Evolutionary conservation across 1,140 invertebrate species (phyloP).

Genomic region (Heliconius himera): DNA sequence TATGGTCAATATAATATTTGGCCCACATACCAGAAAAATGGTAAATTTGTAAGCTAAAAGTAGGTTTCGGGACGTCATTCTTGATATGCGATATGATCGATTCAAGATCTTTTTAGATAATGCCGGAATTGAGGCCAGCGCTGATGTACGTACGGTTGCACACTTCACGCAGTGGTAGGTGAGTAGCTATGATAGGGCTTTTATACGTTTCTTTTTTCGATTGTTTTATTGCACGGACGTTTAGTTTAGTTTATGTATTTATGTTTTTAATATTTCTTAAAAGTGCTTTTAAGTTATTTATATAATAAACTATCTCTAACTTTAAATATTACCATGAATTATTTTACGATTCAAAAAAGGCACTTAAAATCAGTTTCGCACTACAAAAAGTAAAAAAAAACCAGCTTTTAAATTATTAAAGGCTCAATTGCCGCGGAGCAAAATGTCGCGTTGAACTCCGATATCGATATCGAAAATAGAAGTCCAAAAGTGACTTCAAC

Average conservation of each 20-base stretch:
- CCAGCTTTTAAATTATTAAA: neutral
- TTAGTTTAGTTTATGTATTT: neutral
- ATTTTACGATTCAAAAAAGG: neutral
- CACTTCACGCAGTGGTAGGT: constrained; percentile 12
- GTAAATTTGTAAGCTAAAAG: constrained; percentile 43
- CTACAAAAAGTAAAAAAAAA: neutral
- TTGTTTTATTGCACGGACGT: neutral
- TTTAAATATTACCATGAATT: neutral
- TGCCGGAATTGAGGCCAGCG: constrained; percentile 56
- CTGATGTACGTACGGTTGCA: constrained; percentile 46
- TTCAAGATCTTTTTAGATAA: constrained; percentile 67
- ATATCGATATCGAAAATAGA: constrained; percentile 54
- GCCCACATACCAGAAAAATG: constrained; percentile 32
- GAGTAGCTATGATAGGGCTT: constrained; percentile 17
- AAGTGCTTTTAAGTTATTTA: neutral
- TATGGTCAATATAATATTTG: neutral
- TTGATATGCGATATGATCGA: constrained; percentile 64
- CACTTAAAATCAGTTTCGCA: neutral
- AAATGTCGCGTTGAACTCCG: constrained; percentile 15
- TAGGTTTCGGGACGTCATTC: constrained; percentile 58
- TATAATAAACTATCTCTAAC: constrained; percentile 12
- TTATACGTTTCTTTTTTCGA: neutral
- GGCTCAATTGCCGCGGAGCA: neutral
- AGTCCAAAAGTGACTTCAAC: constrained; percentile 53
- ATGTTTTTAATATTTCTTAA: neutral